Evolutionary conservation across 2,113 vertebrate genomes (phyloP).

Genomic region (Amblyornis subalaris): DNA sequence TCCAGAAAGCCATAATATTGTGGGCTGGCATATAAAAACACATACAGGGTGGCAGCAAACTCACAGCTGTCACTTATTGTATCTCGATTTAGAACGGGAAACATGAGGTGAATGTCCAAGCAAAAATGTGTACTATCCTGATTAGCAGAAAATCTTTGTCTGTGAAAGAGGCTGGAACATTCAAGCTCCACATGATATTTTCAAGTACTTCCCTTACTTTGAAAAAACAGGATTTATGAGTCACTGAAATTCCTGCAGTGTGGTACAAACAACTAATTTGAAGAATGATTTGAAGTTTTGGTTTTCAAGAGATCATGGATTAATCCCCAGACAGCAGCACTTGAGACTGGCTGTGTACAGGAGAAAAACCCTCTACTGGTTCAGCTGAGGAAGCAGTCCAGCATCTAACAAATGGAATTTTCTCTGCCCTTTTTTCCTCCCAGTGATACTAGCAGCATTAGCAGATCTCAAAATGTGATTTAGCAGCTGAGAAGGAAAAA

Average conservation of each 20-base stretch:
- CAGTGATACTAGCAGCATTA: background rate
- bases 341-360: background rate
- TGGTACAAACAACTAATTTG: background rate
- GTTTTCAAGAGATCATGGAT: background rate
- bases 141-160: background rate
- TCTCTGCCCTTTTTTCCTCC: background rate
- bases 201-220: background rate
- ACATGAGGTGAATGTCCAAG: background rate
- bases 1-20: background rate
- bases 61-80: background rate
- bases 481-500: background rate
- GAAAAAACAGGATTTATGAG: constrained; percentile 37
- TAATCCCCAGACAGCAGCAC: background rate
- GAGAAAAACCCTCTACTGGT: background rate
- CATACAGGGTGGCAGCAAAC: background rate
- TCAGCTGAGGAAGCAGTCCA: background rate
- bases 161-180: background rate
- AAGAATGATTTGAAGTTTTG: background rate
- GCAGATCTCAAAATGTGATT: background rate
- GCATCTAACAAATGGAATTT: background rate
- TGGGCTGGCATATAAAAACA: background rate
- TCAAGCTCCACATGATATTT: background rate
- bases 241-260: constrained; percentile 3
- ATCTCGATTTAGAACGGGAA: background rate
- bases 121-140: background rate